Evolutionary conservation across 2,113 vertebrate genomes (phyloP).

Genomic region (Paralichthys olivaceus): DNA sequence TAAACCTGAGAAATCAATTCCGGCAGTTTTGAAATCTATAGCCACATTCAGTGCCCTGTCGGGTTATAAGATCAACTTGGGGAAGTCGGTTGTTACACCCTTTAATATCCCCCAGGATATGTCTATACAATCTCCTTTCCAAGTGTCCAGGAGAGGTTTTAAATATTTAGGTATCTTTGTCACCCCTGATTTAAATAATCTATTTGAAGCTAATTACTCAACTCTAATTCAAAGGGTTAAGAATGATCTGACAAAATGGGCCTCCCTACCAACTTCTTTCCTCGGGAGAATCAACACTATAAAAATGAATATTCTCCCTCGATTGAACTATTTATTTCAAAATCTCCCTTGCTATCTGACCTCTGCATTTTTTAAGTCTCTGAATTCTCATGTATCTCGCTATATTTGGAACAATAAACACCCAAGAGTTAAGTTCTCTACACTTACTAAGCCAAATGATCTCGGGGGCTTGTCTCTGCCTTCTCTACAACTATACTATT

Average conservation of each 20-base stretch:
- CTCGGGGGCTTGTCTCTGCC: neutral
- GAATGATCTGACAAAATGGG: neutral
- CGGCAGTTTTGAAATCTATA: neutral
- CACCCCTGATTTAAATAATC: neutral
- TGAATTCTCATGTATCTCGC: neutral
- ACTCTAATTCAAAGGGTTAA: neutral
- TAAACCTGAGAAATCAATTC: neutral
- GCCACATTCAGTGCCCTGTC: neutral
- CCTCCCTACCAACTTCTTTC: neutral
- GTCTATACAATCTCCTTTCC: neutral
- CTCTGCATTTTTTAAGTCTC: neutral
- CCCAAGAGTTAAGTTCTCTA: neutral
- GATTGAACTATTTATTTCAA: neutral
- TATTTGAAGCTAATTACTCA: neutral
- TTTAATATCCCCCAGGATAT: neutral
- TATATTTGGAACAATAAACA: conserved; percentile 11
- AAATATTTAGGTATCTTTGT: neutral
- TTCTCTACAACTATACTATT: neutral
- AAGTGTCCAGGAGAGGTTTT: neutral
- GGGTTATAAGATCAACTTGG: neutral
- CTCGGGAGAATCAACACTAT: neutral
- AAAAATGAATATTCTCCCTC: neutral
- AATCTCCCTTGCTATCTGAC: neutral
- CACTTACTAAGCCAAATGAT: neutral
- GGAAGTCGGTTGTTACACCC: neutral